Conservation (phyloP, 2,113 vertebrate genomes). For the Triplophysa siluroides region DNA sequence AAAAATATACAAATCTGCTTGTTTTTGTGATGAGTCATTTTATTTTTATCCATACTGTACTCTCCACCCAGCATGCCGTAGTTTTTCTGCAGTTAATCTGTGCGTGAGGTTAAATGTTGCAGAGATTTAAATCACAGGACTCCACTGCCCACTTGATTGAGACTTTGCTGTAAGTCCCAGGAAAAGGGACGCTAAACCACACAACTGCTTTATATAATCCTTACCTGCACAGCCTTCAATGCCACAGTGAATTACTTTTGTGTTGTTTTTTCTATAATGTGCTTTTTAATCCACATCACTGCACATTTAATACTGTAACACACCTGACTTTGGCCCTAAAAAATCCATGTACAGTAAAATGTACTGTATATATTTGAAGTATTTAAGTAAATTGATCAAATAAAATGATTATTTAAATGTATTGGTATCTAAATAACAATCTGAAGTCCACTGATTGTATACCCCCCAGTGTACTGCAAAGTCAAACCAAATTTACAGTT, state of each 20-base stretch:
- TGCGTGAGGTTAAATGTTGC: not conserved
- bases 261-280: not conserved
- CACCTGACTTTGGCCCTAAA: no score
- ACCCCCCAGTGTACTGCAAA: no score
- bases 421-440: no score
- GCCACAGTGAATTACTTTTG: constrained; percentile 15
- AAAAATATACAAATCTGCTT: no score
- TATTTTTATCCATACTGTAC: not conserved
- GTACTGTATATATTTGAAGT: no score
- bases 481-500: no score
- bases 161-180: constrained; percentile 9
- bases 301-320: no score
- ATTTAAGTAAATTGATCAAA: no score
- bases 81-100: constrained; percentile 19
- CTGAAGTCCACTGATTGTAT: no score
- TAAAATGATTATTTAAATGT: no score
- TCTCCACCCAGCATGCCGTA: not conserved
- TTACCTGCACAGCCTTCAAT: constrained; percentile 35
- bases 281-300: no score
- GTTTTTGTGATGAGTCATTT: not conserved
- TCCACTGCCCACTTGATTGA: constrained; percentile 4
- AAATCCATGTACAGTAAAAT: no score
- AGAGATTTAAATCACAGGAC: constrained; percentile 22
- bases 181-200: constrained; percentile 10
- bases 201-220: constrained; percentile 39